Percentiles rank a stretch among this genome's conserved stretches.
phyloP scores from a whole-genome alignment of 2,113 vertebrate species.

The Mionectes macconnelli region DNA sequence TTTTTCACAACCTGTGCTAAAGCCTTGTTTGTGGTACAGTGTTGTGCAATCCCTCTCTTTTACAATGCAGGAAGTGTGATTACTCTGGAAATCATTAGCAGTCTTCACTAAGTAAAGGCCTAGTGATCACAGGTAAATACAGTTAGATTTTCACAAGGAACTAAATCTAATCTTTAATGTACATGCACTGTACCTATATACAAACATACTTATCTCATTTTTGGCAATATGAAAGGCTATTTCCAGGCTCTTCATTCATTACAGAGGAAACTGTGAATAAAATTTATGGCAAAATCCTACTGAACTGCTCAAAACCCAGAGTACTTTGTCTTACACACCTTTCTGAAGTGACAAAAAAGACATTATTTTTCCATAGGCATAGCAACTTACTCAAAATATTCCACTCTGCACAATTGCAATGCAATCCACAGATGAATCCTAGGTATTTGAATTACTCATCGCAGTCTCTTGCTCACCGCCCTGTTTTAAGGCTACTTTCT shows the following conservation, averaged over 20 bases:
- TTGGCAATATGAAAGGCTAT: background rate
- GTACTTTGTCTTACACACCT: background rate
- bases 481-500: background rate
- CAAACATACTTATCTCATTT: background rate
- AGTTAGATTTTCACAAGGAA: background rate
- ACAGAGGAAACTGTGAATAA: background rate
- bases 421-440: background rate
- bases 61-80: fast-evolving
- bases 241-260: background rate
- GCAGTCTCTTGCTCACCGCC: background rate
- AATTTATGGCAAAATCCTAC: background rate
- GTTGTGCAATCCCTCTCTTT: background rate
- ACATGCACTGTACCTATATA: background rate
- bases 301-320: background rate
- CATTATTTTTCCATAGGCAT: background rate
- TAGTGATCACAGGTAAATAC: background rate
- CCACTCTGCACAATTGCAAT: background rate
- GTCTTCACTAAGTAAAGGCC: background rate
- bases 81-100: background rate
- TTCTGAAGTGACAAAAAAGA: background rate
- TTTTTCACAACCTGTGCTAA: background rate
- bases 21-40: background rate
- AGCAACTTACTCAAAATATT: background rate
- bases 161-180: background rate
- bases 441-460: background rate